Base-by-base conservation (phyloP, 2,888 invertebrate genomes). In the Pyrocoelia pectoralis region DNA sequence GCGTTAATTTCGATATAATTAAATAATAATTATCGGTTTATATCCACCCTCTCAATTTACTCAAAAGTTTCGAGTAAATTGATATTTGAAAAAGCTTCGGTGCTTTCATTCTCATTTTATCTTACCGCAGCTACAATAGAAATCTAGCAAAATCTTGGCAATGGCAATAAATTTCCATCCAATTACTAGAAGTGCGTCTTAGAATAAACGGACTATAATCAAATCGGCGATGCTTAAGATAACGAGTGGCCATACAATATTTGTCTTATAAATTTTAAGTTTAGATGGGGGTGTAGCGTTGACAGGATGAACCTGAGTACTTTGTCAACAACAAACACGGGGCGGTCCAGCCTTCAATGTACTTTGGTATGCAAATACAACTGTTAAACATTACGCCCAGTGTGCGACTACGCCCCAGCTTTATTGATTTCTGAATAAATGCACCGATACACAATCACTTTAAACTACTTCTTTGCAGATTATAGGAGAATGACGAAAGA, bases 361-460 rank as follows among this genome's bases (percentile, higher is more conserved):
- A 75, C 75, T 74, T 70, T 72, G 69, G 71, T 74, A 76, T 76
- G 76, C 76, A 76, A 76, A 76, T 76, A 76, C 71, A 74, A 68
- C 72, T 75, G 75, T 76, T 75, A 76, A 52, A 76, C 75, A 75
- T 72, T 72, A 71, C 69, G 69, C 66, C 72, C 69, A 58, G 65
- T 61, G 65, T 57, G 65, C 65, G 62, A 66, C 71, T 74, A 74
- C 75, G 74, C 74, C 74, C 75, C 59, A 68, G 67, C 71, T 73
- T 67, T 72, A 75, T 75, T 73, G 74, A 74, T 75, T 73, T 46
- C 46, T 15, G 46, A 46, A 46, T 46, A 46, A 72, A 73, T 74
- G 70, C 69, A 61, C 56, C 56, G 60, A 65, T 65, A 65, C 48
- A 61, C 56, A 58, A 55, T 59, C 43, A 43, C 49, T 58, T 46